Percentiles rank a stretch among this genome's conserved stretches.
Conservation (phyloP, 2,888 invertebrate species). For the Melitaea athalia region DNA sequence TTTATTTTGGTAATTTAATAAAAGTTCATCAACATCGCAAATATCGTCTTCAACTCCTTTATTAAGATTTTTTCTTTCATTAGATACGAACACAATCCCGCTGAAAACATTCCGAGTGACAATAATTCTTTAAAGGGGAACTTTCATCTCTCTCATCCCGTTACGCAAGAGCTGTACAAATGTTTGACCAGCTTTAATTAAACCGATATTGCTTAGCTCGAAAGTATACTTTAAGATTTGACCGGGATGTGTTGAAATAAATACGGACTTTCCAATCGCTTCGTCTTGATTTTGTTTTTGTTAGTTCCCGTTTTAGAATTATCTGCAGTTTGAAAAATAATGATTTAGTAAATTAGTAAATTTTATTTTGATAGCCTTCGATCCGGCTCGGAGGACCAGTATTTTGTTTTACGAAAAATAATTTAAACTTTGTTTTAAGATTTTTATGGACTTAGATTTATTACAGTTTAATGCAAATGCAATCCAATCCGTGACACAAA, state of each 20-base stretch:
- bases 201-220: constrained; percentile 56
- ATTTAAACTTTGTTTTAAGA: no score
- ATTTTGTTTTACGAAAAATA: no score
- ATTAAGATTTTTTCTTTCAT: not conserved
- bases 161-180: constrained; percentile 53
- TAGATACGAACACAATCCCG: not conserved
- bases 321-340: no score
- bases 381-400: no score
- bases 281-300: not conserved
- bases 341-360: no score
- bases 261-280: constrained; percentile 8
- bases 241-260: constrained; percentile 21
- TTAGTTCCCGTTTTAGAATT: no score
- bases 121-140: constrained; percentile 19
- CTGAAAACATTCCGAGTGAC: constrained; percentile 21
- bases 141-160: constrained; percentile 24
- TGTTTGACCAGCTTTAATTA: constrained; percentile 63
- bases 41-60: not conserved
- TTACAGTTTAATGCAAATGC: no score
- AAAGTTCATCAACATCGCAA: not conserved
- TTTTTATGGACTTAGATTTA: no score
- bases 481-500: no score
- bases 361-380: no score
- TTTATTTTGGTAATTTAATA: not conserved
- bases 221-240: constrained; percentile 32